These are phyloP conservation scores for Azemiops feae DNA, from an alignment of 2,113 vertebrate species.

Conservation along the genomic window DNA sequence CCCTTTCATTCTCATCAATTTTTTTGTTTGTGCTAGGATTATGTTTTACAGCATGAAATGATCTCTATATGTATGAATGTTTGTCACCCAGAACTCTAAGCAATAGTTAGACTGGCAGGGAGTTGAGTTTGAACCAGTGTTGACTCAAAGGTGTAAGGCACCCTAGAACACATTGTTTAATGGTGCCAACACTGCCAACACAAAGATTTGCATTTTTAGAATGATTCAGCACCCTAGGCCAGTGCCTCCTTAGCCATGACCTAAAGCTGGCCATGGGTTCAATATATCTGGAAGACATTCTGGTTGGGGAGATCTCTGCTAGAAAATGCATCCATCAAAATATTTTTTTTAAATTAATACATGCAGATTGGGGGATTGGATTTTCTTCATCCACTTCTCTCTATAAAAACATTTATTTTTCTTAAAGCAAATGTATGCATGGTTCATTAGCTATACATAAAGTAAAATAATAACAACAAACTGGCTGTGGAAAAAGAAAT, in stretches of 20 bases:
- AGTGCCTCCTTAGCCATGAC: background rate
- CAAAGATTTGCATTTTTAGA: background rate
- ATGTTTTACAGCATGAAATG: background rate
- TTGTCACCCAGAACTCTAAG: background rate
- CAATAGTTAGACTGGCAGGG: background rate
- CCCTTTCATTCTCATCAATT: background rate
- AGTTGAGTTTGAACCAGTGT: background rate
- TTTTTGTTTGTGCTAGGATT: background rate
- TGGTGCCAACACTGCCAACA: background rate
- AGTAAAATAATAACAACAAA: background rate
- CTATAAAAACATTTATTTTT: background rate
- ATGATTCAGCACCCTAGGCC: background rate
- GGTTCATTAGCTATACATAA: background rate
- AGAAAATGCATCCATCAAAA: background rate
- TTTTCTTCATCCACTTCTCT: background rate
- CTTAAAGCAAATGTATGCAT: background rate
- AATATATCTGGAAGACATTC: background rate
- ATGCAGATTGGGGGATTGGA: background rate
- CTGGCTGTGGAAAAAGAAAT: background rate
- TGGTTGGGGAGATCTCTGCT: background rate
- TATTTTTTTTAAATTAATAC: background rate
- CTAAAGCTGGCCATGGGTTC: background rate
- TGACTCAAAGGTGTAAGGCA: background rate
- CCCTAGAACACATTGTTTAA: background rate
- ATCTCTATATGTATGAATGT: background rate